Percentiles rank a stretch among this genome's conserved stretches.
Evolutionary conservation across 2,113 vertebrate genomes (phyloP).

Genomic region (Trichomycterus rosablanca): DNA sequence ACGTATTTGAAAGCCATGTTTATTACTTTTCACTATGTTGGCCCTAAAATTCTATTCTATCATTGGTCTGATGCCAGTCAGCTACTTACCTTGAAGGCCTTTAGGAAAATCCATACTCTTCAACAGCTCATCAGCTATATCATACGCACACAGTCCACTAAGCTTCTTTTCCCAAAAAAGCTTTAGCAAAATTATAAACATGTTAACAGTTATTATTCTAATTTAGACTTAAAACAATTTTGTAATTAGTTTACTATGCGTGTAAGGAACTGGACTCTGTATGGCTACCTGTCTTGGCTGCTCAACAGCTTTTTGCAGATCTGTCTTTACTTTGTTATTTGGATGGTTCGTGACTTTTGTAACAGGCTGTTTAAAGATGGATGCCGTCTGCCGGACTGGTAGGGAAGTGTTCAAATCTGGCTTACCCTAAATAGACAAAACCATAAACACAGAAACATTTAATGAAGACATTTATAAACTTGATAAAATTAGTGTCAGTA

Average conservation of each 20-base stretch:
- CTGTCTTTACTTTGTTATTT: slow-evolving; percentile 93
- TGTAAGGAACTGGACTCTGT: background rate
- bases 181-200: slow-evolving; percentile 52
- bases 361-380: slow-evolving; percentile 95
- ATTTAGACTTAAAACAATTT: background rate
- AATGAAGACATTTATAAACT: background rate
- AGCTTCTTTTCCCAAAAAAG: slow-evolving; percentile 97
- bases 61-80: too few relatives aligned
- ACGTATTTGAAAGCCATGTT: too few relatives aligned
- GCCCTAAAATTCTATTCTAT: too few relatives aligned
- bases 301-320: slow-evolving; percentile 90
- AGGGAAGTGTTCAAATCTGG: slow-evolving; percentile 93
- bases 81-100: slow-evolving; percentile 88
- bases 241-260: too few relatives aligned
- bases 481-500: background rate
- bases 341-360: slow-evolving; percentile 98
- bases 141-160: slow-evolving; percentile 87
- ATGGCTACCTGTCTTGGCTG: slow-evolving; percentile 85
- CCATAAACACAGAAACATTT: background rate
- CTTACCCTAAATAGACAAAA: slow-evolving; percentile 69
- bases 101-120: slow-evolving; percentile 96
- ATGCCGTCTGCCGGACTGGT: slow-evolving; percentile 90
- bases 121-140: slow-evolving; percentile 92
- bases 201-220: background rate
- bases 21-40: too few relatives aligned